Evolutionary conservation across 2,797 vertebrate genomes (phyloP), one percentile per base, ranked within the genome.

Genomic region (Acridotheres tristis): DNA sequence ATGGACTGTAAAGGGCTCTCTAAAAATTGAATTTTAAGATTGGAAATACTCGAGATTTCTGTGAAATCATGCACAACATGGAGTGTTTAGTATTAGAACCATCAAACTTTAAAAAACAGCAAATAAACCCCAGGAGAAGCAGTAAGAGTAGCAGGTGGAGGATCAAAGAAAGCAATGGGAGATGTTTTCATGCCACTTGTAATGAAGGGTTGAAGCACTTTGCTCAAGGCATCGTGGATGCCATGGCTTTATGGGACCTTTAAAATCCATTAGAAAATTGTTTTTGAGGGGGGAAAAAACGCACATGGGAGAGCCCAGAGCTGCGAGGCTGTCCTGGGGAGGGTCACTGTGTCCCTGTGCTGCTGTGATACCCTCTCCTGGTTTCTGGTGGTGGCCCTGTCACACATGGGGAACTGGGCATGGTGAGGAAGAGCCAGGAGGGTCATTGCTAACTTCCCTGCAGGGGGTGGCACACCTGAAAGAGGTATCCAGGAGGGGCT

Each of bases 271-370:
- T 25, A 48, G 32, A 43, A 73, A 62, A 16, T 3, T 4, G 27
- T 7, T 7, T 27, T 30, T 0, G 2, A 36, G 36, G 2, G 4
- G 10, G 1, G 1, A 0, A 2, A 5, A 20, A 16, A 30, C 15
- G 2, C 26, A 11, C 9, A 0, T 3, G 21, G 40, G 26, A 69
- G 26, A 75, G 13, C 13, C 13, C n/a, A 75, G 45, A 47, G 20
- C 54, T 54, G 47, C 1, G 2, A 34, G 29, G 17, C 20, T 57
- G 36, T 20, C 19, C 25, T 54, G 27, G 23, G 18, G 11, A 81
- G 34, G 3, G 7, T 34, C 0, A 1, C 30, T 27, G 5, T 48
- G 19, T 47, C 13, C 13, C 65, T 51, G 8, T 12, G 25, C 30
- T 65, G 47, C 12, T 69, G 38, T 45, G 20, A 13, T 57, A 16